These are phyloP conservation scores for Porites cylindrica DNA, from an alignment of 92 coral and sea anemone genomes.

Conservation along the genomic window DNA sequence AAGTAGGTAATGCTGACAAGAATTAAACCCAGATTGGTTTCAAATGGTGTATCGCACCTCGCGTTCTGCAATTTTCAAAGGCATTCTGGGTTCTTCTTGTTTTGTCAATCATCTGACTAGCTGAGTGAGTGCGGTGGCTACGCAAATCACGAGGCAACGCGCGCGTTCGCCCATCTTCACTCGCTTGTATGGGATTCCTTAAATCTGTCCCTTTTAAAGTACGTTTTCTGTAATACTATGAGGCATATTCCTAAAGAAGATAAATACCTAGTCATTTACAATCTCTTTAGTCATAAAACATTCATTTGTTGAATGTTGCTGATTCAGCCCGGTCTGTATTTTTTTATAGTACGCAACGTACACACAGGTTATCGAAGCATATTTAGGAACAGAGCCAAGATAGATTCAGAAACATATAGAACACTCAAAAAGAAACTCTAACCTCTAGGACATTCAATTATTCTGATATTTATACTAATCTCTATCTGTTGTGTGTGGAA, in stretches of 20 bases:
- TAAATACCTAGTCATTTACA: background rate
- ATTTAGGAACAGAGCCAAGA: too few species aligned
- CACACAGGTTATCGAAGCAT: too few species aligned
- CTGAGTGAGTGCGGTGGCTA: background rate
- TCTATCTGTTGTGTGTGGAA: too few species aligned
- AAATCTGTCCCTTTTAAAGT: slow-evolving; percentile 13
- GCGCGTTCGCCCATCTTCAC: slow-evolving; percentile 6
- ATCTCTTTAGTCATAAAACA: background rate
- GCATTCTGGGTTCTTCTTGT: background rate
- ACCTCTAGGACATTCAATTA: too few species aligned
- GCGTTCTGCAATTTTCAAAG: slow-evolving; percentile 2
- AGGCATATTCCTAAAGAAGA: background rate
- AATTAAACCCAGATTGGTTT: too few species aligned
- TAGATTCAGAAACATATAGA: too few species aligned
- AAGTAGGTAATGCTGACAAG: background rate
- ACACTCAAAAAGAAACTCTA: too few species aligned
- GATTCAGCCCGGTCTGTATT: too few species aligned
- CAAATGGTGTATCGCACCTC: too few species aligned
- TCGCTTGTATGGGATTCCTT: background rate
- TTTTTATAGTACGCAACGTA: too few species aligned
- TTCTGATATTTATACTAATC: too few species aligned
- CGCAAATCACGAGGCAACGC: slow-evolving; percentile 1
- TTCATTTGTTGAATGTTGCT: background rate
- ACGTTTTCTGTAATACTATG: background rate
- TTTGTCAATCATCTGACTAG: background rate